phyloP scores from a whole-genome alignment of 2,797 vertebrate genomes.

The Darevskia nairensis region DNA sequence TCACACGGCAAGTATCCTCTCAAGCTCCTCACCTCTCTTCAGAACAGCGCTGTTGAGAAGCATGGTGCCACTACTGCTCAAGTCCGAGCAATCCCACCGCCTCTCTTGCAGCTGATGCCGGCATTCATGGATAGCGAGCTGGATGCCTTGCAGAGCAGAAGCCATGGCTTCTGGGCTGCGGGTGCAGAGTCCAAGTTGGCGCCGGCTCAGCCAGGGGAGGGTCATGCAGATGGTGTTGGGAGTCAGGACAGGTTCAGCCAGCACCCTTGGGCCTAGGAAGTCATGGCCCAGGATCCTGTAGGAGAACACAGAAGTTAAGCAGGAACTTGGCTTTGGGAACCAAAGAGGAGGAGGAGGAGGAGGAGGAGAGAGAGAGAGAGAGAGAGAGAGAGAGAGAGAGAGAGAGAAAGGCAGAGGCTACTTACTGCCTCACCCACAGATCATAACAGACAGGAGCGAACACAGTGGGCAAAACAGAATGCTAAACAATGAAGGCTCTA shows the following conservation, averaged over 20 bases:
- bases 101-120: constrained; percentile 91
- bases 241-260: constrained; percentile 89
- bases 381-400: neutral
- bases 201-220: constrained; percentile 88
- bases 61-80: constrained; percentile 87
- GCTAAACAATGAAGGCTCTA: neutral
- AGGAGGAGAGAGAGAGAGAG: neutral
- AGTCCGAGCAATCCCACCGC: constrained; percentile 93
- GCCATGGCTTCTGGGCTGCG: constrained; percentile 92
- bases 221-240: constrained; percentile 92
- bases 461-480: neutral
- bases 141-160: constrained; percentile 92
- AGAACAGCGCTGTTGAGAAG: constrained; percentile 90
- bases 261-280: constrained; percentile 91
- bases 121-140: constrained; percentile 92
- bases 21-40: constrained; percentile 83
- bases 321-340: neutral
- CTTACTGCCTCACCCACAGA: neutral
- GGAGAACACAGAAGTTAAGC: constrained; percentile 7
- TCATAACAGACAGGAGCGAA: neutral
- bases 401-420: neutral
- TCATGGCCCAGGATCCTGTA: constrained; percentile 89
- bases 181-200: constrained; percentile 90
- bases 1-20: neutral
- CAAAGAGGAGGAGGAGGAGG: too few relatives aligned